Evolutionary conservation across 2,888 invertebrate species (phyloP).

Genomic region (Pammene aurita): DNA sequence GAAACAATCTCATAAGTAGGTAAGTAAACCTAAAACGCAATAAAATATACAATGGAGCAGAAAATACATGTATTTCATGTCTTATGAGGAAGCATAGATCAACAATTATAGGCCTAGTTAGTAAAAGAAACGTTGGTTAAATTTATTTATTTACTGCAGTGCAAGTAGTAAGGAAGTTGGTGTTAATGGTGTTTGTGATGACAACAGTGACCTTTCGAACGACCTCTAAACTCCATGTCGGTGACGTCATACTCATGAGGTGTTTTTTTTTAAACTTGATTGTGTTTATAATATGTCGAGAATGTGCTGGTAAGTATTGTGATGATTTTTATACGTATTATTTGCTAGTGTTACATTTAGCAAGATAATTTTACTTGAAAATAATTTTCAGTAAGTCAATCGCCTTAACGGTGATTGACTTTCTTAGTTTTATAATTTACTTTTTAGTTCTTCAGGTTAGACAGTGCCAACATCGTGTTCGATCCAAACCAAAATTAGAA

Average conservation of each 20-base stretch:
- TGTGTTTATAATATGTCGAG: no score
- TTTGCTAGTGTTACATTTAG: no score
- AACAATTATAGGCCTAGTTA: no score
- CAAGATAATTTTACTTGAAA: neutral
- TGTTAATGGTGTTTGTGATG: no score
- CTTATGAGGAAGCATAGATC: no score
- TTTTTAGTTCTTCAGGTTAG: neutral
- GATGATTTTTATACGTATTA: neutral
- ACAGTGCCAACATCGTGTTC: neutral
- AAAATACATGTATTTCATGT: no score
- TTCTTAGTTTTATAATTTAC: neutral
- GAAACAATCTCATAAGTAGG: no score
- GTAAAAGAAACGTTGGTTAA: no score
- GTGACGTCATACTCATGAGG: constrained; percentile 22
- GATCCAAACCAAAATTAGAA: neutral
- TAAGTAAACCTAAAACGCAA: no score
- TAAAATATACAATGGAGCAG: no score
- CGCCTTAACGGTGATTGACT: neutral
- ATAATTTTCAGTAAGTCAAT: neutral
- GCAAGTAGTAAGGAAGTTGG: neutral
- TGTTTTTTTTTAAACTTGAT: constrained; percentile 6
- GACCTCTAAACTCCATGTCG: constrained; percentile 35
- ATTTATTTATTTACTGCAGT: neutral
- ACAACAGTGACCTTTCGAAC: constrained; percentile 32
- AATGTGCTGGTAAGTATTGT: neutral